Percentiles rank a stretch among this genome's conserved stretches.
phyloP scores from a whole-genome alignment of 2,797 vertebrate genomes.

The Pempheris klunzingeri region DNA sequence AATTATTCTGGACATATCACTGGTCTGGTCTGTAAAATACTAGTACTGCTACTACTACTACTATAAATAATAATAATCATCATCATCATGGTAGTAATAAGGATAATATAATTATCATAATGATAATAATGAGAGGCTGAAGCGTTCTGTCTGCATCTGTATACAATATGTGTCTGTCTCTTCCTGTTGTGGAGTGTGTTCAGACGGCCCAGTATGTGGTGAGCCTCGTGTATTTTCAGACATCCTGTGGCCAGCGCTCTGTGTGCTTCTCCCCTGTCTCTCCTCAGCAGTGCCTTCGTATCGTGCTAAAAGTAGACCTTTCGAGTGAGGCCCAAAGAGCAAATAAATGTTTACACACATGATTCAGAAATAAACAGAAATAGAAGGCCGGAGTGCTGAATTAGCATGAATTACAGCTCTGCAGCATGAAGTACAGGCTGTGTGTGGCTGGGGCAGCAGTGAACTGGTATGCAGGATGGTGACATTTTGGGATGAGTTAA shows the following conservation, averaged over 20 bases:
- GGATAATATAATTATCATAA: neutral
- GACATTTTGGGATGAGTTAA: conserved; percentile 31
- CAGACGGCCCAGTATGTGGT: conserved; percentile 59
- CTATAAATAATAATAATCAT: too few relatives aligned
- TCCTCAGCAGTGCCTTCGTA: conserved; percentile 41
- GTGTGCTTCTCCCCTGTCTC: conserved; percentile 56
- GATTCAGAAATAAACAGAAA: conserved; percentile 68
- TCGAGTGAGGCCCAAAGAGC: conserved; percentile 43
- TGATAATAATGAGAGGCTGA: neutral
- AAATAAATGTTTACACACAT: conserved; percentile 79
- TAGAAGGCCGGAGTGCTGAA: conserved; percentile 54
- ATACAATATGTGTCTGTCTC: conserved; percentile 4
- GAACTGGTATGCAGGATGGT: conserved; percentile 31
- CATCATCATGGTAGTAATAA: neutral
- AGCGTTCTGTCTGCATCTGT: neutral
- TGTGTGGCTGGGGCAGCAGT: conserved; percentile 43
- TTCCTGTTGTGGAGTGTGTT: conserved; percentile 17
- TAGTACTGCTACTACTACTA: neutral
- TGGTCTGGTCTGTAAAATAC: too few relatives aligned
- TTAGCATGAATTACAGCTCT: conserved; percentile 50
- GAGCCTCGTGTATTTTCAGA: conserved; percentile 74
- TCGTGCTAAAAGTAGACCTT: conserved; percentile 69
- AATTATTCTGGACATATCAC: neutral
- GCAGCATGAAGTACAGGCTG: conserved; percentile 58
- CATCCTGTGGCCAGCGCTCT: conserved; percentile 62